Evolutionary conservation across 2,797 vertebrate genomes (phyloP), one percentile per base, ranked within the genome.

Genomic region (Atherinosoma microstoma): DNA sequence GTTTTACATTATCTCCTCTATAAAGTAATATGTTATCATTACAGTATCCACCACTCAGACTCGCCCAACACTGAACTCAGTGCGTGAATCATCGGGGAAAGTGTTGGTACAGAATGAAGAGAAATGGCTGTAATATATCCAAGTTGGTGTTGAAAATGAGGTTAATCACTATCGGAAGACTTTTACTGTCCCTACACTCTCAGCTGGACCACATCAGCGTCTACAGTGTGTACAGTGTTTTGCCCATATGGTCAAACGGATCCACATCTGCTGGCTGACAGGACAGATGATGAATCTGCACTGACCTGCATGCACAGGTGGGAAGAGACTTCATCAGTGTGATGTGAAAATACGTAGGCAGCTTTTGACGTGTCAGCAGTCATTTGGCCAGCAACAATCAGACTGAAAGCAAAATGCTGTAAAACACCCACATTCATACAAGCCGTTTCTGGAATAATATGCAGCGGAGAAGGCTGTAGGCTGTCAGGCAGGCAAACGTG

Each of bases 241-340:
- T 18, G 16, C 6, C 73, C 69, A 60, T 75, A 80, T 67, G 67
- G 58, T 71, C 0, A 4, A 63, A 20, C 15, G 6, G 27, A 67
- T 58, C 61, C 64, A 56, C 67, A 78, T 68, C 64, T 75, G 73
- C 56, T 62, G 54, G 15, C 60, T 84, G 66, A 70, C 68, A 84
- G 20, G 9, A 53, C 53, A 20, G 49, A 57, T 63, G 56, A 63
- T 58, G 24, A 47, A 65, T 75, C 54, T 30, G 30, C 49, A 7
- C 3, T 0, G 3, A 72, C 35, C 34, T 38, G 42, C n/a, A 5
- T 68, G 61, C 15, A 47, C 70, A 77, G 73, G 78, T 61, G 74
- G 47, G 60, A 56, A 29, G 35, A 59, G 56, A 9, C 32, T 34
- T 47, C 18, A 67, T 60, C 54, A 22, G 22, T 5, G 13, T 20